Evolutionary conservation across 2,113 vertebrate genomes (phyloP), one percentile per base, ranked within the genome.

Genomic region (Protomyctophum bolini): DNA sequence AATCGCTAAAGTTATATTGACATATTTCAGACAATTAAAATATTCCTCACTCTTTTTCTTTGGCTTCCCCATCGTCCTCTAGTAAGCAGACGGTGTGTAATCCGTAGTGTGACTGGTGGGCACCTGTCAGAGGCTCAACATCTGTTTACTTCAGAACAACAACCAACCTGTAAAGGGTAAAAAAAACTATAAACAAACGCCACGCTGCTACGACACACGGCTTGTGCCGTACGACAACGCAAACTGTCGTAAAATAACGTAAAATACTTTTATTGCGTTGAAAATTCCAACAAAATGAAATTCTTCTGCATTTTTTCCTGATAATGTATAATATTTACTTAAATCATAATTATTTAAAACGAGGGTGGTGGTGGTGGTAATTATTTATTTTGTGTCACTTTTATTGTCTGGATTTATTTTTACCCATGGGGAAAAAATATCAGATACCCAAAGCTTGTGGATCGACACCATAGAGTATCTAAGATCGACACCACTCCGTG

Each of bases 31-130:
- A 7, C 10, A 51, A 46, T 70, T 6, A 55, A 63, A 41, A 62
- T 21, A 74, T 2, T 21, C 21, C 21, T 92, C 71, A 94, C 93
- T 91, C 70, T 90, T 93, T 76, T 91, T 94, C 81, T 91, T 93
- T 70, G 88, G 93, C 60, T 94, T 94, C 50, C 92, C 93, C 93
- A 94, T 94, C 3, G 2, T 81, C 74, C 57, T 73, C n/a, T 1
- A 71, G 11, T 1, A 12, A 1, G 2, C 45, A 64, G 10, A 14
- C 0, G 1, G 9, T 49, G 9, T 49, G 2, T 1, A 3, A 41
- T 29, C 41, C 2, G 41, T 45, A 63, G 11, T 1, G 21, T 21
- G 21, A 21, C 21, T 21, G 3, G 1, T 1, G 1, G 1, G 3
- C 11, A 0, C 9, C 0, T 15, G 7, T 56, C 45, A 50, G 10